Evolutionary conservation across 2,113 vertebrate species (phyloP), one percentile per base, ranked within the genome.

Genomic region (Triplophysa dalaica): DNA sequence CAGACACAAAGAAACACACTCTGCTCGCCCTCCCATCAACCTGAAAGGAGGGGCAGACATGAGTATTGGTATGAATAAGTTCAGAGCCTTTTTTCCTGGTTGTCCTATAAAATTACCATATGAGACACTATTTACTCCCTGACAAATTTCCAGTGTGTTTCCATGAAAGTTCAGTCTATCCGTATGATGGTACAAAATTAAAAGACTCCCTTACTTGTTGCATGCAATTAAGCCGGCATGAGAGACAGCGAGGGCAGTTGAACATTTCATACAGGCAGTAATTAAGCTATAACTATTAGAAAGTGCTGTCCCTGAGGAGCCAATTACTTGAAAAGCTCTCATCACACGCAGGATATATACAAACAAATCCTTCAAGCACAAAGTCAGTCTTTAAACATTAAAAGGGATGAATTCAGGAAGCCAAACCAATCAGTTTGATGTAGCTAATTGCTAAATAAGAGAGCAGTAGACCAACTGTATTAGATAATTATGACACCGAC

Each of bases 301-400:
- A 95, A 94, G 92, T 90, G 91, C 90, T 89, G 93, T 98, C 97
- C 97, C 97, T 90, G 85, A 97, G 97, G 97, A 98, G 91, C 97
- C 96, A 97, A 98, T 98, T 98, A 98, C 92, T 93, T 93, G 94
- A 94, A 95, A 95, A 96, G 93, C 94, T 93, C 95, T 97, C 96
- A 96, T 97, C 95, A 94, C 93, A 95, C 92, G 86, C 92, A 90
- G 94, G 94, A 95, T 97, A 98, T 95, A 96, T 92, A 97, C 94
- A 97, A 97, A 98, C 96, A 98, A 98, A 96, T 95, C 96, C 94
- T 98, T 97, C 95, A 97, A 96, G 95, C 96, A 97, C 95, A 96
- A 95, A 97, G 95, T 94, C 94, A 97, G 94, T 96, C 95, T 94
- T 98, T 94, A 94, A 96, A 95, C 95, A 97, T 96, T 95, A 96